Conservation (phyloP, 2,113 vertebrate species). For the Xenopus tropicalis region DNA sequence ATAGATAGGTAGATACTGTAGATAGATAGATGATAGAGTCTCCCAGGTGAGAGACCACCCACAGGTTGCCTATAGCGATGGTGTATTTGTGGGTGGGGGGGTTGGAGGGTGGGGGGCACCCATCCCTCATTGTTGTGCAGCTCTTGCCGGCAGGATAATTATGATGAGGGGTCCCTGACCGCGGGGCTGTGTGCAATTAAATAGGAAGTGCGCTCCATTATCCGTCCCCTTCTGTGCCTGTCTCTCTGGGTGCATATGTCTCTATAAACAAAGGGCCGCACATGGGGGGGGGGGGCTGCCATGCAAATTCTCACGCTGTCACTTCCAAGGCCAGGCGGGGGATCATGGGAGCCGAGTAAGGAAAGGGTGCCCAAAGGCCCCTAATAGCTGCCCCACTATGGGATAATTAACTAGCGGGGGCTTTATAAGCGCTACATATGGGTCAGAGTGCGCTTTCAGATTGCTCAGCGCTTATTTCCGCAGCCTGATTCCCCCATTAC, state of each 20-base stretch:
- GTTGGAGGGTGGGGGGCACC: too few species aligned
- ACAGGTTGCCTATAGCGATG: too few species aligned
- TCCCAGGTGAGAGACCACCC: too few species aligned
- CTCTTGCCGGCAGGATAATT: constrained; percentile 30
- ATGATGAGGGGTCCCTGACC: constrained; percentile 25
- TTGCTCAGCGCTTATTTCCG: constrained; percentile 1
- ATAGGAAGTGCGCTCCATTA: constrained; percentile 30
- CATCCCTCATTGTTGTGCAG: background rate
- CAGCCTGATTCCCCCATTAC: constrained; percentile 18
- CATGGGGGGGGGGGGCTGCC: background rate
- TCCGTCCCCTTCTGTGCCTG: constrained; percentile 20
- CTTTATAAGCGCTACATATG: constrained; percentile 22
- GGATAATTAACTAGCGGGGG: constrained; percentile 28
- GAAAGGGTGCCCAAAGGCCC: background rate
- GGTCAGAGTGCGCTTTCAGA: constrained; percentile 30
- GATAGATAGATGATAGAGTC: too few species aligned
- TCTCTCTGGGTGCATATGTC: constrained; percentile 24
- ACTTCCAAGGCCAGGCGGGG: constrained; percentile 3
- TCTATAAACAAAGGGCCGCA: constrained; percentile 16
- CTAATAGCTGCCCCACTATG: constrained; percentile 15
- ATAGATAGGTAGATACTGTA: too few species aligned
- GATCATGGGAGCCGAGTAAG: background rate
- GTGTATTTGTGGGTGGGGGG: too few species aligned
- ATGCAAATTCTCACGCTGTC: constrained; percentile 44
- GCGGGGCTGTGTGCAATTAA: constrained; percentile 27